Conservation (phyloP, 92 coral and sea anemone species). For the Parazoanthus atlanticus region DNA sequence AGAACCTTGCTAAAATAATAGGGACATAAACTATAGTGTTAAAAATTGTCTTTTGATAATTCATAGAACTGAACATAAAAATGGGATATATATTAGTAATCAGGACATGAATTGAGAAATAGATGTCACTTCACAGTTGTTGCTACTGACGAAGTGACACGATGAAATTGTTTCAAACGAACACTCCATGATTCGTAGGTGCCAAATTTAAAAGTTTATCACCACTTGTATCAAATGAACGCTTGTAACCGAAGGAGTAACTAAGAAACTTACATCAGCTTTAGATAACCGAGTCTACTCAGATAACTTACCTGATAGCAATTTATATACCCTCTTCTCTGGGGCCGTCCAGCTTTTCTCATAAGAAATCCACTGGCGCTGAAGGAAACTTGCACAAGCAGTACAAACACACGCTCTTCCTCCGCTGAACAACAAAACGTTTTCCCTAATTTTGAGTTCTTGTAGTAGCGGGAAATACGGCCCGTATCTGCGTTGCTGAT, state of each 20-base stretch:
- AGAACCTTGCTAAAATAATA: background rate
- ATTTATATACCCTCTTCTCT: constrained; percentile 75
- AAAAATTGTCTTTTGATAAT: background rate
- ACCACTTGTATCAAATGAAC: background rate
- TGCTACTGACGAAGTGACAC: background rate
- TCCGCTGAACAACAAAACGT: constrained; percentile 67
- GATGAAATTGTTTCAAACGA: background rate
- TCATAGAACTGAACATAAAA: background rate
- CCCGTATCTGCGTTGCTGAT: constrained; percentile 84
- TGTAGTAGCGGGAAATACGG: constrained; percentile 91
- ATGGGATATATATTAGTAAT: background rate
- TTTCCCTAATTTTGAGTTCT: constrained; percentile 63
- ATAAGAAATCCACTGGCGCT: constrained; percentile 86
- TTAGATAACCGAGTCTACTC: background rate
- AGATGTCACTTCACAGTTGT: background rate
- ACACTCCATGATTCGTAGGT: background rate
- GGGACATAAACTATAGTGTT: background rate
- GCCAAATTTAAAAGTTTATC: background rate
- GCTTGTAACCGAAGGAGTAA: background rate
- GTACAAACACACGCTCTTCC: constrained; percentile 88
- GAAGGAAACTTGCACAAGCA: constrained; percentile 89
- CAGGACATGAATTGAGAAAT: background rate
- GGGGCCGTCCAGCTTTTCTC: constrained; percentile 87
- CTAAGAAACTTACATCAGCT: too few relatives aligned
- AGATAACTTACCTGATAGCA: constrained; percentile 73